Evolutionary conservation across 2,113 vertebrate species (phyloP).

Genomic region (Paradisaea rubra): DNA sequence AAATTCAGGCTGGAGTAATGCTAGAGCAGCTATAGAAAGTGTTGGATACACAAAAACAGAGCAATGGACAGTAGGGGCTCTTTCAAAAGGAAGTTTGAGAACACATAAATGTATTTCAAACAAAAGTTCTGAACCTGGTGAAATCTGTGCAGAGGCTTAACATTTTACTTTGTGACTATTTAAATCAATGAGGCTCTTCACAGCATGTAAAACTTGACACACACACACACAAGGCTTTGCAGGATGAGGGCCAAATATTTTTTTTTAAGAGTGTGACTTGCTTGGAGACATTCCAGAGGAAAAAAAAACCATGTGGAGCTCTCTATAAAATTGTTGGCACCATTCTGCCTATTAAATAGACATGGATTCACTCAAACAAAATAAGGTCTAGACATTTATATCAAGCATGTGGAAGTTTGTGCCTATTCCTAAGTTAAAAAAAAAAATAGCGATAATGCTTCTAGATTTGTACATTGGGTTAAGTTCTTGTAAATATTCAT

Average conservation of each 20-base stretch:
- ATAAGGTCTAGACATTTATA: conserved; percentile 21
- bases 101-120: background rate
- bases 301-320: background rate
- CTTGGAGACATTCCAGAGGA: conserved; percentile 21
- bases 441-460: background rate
- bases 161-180: background rate
- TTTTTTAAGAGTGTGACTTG: conserved; percentile 17
- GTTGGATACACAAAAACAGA: background rate
- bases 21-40: background rate
- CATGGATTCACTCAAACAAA: background rate
- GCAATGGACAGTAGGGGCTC: background rate
- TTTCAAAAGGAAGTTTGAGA: background rate
- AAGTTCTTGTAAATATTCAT: background rate
- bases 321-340: conserved; percentile 27
- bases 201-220: conserved; percentile 12
- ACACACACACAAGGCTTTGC: background rate
- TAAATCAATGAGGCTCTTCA: conserved; percentile 13
- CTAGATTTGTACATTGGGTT: background rate
- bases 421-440: background rate
- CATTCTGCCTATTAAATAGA: conserved; percentile 18
- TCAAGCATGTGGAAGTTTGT: background rate
- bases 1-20: background rate
- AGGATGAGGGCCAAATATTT: background rate
- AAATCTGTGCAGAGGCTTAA: background rate
- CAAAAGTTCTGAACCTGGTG: background rate